Percentiles rank a stretch among this genome's conserved stretches.
Evolutionary conservation across 2,113 vertebrate genomes (phyloP).

Genomic region (Puma concolor): DNA sequence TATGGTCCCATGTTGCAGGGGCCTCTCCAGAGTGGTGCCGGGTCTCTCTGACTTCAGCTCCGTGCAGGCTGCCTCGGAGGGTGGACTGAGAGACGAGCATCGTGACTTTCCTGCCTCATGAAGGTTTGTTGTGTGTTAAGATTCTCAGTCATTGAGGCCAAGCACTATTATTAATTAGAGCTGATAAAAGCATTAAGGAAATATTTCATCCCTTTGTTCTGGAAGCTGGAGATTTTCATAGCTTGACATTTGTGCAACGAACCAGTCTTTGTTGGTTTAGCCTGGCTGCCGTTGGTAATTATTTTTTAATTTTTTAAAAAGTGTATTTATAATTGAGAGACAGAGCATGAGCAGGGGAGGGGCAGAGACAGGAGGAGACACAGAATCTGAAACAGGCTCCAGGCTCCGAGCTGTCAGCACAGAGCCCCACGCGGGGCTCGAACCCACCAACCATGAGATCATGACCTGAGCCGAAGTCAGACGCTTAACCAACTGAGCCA

Average conservation of each 20-base stretch:
- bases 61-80: not conserved
- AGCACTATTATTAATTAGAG: conserved; percentile 63
- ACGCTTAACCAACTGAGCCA: no score
- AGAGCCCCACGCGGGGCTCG: no score
- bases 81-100: not conserved
- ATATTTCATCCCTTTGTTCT: conserved; percentile 31
- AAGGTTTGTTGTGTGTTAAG: not conserved
- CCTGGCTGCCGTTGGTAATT: not conserved
- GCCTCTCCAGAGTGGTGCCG: rapidly evolving
- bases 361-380: no score
- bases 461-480: no score
- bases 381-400: no score
- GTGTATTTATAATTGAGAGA: no score
- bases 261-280: not conserved
- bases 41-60: not conserved
- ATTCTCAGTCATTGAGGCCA: conserved; percentile 1
- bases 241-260: not conserved
- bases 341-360: no score
- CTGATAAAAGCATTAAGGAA: conserved; percentile 46
- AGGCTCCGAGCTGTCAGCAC: no score
- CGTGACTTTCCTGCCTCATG: not conserved
- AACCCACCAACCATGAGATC: no score
- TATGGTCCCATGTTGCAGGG: rapidly evolving
- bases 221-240: conserved; percentile 53
- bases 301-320: no score